Evolutionary conservation across 2,888 invertebrate genomes (phyloP), one percentile per base, ranked within the genome.

Genomic region (Eupithecia pulchellata): DNA sequence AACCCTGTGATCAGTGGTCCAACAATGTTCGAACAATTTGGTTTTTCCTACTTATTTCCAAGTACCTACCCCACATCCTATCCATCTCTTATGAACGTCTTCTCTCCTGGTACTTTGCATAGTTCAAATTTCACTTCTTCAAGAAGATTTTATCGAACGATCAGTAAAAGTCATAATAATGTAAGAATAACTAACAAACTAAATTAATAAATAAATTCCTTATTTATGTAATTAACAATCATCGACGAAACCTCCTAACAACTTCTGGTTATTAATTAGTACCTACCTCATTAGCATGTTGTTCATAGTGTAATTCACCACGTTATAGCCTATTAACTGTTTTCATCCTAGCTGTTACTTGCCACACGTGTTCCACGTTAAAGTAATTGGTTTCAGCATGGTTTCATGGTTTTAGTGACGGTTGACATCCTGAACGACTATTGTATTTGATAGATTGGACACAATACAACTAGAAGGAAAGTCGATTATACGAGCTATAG

Each of bases 311-410:
- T 29, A 29, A 29, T 29, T 29, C 17, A 11, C 29, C 17, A 29
- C 25, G 20, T 52, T 52, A 52, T 52, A 25, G 52, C 52, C 52
- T 52, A 52, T 52, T 29, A 57, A 14, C 29, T 57, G 29, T 57
- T 57, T 29, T 29, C 29, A 57, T 27, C 6, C 14, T 14, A 29
- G 29, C 5, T 27, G 27, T 6, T 27, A 29, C 29, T 57, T 57
- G 29, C 29, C 2, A 57, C 57, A 57, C 57, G 57, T 57, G 57
- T 27, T 6, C 8, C 29, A 8, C 57, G 1, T 29, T 20, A 8
- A 17, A 57, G 17, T 29, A 11, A 57, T 17, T 57, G 5, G 29
- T 29, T 57, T 29, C 27, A 39, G 11, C n/a, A n/a, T n/a, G n/a
- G n/a, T n/a, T n/a, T n/a, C n/a, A n/a, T n/a, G n/a, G n/a, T n/a